Evolutionary conservation across 30 jellyfish, hydroid and myxozoan genomes (phyloP).

Genomic region (Turritopsis dohrnii): DNA sequence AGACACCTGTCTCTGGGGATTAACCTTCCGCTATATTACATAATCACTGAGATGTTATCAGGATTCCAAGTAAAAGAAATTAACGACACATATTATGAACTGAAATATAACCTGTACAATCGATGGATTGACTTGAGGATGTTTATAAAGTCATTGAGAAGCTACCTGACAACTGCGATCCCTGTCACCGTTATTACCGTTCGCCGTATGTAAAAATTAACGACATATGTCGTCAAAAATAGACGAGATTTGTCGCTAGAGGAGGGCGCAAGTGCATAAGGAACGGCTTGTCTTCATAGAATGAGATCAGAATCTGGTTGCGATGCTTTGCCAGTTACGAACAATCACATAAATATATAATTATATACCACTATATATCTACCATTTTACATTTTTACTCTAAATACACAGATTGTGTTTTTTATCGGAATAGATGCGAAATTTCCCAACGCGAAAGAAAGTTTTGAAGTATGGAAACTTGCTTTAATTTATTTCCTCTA

Average conservation of each 20-base stretch:
- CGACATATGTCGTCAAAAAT: too few species aligned
- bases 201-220: too few species aligned
- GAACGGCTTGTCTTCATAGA: too few species aligned
- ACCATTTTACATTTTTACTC: background rate
- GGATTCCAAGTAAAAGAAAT: background rate
- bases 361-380: background rate
- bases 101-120: background rate
- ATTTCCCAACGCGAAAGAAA: background rate
- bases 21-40: background rate
- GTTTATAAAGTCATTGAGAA: background rate
- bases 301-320: too few species aligned
- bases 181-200: too few species aligned
- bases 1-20: background rate
- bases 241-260: too few species aligned
- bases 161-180: background rate
- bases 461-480: background rate
- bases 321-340: background rate
- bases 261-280: too few species aligned
- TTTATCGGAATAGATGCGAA: background rate
- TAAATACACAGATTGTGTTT: background rate
- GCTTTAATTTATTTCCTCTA: too few species aligned
- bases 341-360: background rate
- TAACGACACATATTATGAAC: background rate
- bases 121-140: background rate
- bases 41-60: background rate